Evolutionary conservation across 2,113 vertebrate genomes (phyloP).

Genomic region (Pachypanchax playfairii): DNA sequence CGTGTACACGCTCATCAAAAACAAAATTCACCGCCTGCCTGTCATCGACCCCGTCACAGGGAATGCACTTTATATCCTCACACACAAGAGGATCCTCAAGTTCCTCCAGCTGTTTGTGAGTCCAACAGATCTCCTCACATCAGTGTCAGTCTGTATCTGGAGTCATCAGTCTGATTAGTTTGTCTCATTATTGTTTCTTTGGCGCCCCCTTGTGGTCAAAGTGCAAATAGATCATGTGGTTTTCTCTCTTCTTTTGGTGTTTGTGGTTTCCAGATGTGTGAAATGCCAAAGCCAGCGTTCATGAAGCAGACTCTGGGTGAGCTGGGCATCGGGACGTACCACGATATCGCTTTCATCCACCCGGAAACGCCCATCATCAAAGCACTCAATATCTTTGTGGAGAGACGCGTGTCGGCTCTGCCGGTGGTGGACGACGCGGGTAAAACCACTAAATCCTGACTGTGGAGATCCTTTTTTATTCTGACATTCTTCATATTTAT

Average conservation of each 20-base stretch:
- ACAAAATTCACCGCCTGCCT: constrained; percentile 99
- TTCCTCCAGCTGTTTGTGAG: constrained; percentile 99
- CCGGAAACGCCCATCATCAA: constrained; percentile 98
- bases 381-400: constrained; percentile 97
- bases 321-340: constrained; percentile 95
- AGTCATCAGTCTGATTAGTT: neutral
- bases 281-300: constrained; percentile 99
- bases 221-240: neutral
- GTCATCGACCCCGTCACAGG: constrained; percentile 97
- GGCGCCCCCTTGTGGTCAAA: constrained; percentile 58
- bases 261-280: constrained; percentile 84
- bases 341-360: constrained; percentile 95
- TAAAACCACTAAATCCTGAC: constrained; percentile 40
- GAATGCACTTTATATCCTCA: constrained; percentile 99
- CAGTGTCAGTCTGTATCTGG: neutral
- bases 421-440: constrained; percentile 95
- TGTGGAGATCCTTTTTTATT: neutral
- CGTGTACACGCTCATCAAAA: constrained; percentile 98
- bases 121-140: constrained; percentile 49
- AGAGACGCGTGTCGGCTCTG: constrained; percentile 92
- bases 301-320: constrained; percentile 95
- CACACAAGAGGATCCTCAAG: constrained; percentile 99
- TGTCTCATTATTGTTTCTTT: constrained; percentile 17
- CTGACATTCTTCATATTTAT: neutral
- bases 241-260: neutral